Evolutionary conservation across 2,888 invertebrate genomes (phyloP).

Genomic region (Cephus runcator): DNA sequence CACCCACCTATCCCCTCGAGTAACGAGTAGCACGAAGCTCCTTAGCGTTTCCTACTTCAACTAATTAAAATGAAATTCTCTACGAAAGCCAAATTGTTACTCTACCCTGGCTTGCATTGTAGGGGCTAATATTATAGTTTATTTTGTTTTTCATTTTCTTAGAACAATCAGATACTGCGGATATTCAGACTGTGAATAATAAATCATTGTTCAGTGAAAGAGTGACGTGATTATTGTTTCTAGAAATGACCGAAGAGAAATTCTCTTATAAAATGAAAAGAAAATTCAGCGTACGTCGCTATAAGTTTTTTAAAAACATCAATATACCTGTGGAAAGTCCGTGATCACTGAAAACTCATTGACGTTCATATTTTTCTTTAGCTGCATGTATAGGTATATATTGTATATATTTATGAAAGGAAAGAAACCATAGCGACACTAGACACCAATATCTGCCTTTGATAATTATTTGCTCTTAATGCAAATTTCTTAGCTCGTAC

Average conservation of each 20-base stretch:
- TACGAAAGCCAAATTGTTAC: constrained; percentile 10
- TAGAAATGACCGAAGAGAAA: neutral
- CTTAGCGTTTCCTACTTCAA: constrained; percentile 24
- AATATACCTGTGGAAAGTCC: neutral
- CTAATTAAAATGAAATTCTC: constrained; percentile 29
- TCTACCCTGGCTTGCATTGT: neutral
- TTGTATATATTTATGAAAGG: no score
- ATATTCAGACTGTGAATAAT: neutral
- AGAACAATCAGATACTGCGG: neutral
- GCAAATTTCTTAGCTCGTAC: neutral
- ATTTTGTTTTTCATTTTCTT: neutral
- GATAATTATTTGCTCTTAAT: neutral
- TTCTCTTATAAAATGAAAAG: neutral
- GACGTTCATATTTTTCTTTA: neutral
- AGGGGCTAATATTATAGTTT: neutral
- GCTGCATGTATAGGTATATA: neutral
- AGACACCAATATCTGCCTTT: neutral
- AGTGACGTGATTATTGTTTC: neutral
- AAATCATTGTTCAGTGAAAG: neutral
- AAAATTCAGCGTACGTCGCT: neutral
- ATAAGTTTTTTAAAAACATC: neutral
- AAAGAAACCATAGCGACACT: no score
- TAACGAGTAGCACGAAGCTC: constrained; percentile 15
- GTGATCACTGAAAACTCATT: neutral
- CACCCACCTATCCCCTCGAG: constrained; percentile 16